phyloP scores from a whole-genome alignment of 2,888 invertebrate species.

The Harpalus rufipes region DNA sequence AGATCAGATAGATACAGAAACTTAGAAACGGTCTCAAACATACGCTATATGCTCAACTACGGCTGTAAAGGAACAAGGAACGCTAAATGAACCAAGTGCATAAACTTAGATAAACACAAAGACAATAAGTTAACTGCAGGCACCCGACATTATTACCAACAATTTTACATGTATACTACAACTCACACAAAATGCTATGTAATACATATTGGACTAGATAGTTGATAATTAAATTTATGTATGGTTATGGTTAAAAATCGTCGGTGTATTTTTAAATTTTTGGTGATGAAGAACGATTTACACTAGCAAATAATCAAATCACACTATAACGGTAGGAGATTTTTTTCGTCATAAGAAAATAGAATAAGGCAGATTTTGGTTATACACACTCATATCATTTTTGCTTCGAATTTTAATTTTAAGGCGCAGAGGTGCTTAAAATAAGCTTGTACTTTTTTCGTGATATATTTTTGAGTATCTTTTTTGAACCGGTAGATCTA shows the following conservation, averaged over 20 bases:
- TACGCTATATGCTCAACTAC: constrained; percentile 57
- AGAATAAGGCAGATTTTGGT: constrained; percentile 86
- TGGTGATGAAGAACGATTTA: constrained; percentile 77
- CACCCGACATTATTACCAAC: constrained; percentile 77
- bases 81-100: constrained; percentile 73
- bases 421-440: constrained; percentile 87
- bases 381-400: constrained; percentile 80
- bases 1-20: constrained; percentile 62
- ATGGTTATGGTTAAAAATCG: constrained; percentile 77
- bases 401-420: constrained; percentile 81
- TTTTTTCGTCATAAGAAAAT: constrained; percentile 81
- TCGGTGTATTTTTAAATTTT: constrained; percentile 74
- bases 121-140: constrained; percentile 71
- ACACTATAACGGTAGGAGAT: constrained; percentile 79
- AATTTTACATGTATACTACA: constrained; percentile 81
- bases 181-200: constrained; percentile 80
- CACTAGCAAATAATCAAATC: constrained; percentile 78
- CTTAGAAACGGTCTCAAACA: constrained; percentile 38
- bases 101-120: constrained; percentile 71
- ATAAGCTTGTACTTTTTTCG: constrained; percentile 86
- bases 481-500: constrained; percentile 80
- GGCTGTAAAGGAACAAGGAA: constrained; percentile 60
- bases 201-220: constrained; percentile 79
- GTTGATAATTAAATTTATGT: constrained; percentile 77
- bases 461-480: constrained; percentile 79